phyloP scores from a whole-genome alignment of 2,888 invertebrate genomes.

The Pediacus dermestoides region DNA sequence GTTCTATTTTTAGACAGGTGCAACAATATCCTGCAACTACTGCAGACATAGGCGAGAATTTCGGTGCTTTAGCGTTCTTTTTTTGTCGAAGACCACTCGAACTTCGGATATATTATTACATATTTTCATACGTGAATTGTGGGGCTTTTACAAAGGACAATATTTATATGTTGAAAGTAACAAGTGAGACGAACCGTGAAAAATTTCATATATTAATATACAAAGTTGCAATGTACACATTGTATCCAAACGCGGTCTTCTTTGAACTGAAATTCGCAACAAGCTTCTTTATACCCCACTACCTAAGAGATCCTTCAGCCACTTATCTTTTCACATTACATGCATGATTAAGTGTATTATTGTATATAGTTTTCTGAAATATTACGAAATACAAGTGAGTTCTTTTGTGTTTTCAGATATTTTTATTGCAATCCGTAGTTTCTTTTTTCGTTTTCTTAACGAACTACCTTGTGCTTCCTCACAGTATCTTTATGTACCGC shows the following conservation, averaged over 20 bases:
- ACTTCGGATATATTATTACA: no score
- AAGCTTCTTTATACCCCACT: conserved; percentile 34
- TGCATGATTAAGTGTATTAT: conserved; percentile 43
- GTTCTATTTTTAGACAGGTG: no score
- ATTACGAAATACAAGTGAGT: conserved; percentile 31
- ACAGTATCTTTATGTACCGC: conserved; percentile 20
- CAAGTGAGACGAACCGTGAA: conserved; percentile 45
- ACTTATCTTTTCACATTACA: conserved; percentile 41
- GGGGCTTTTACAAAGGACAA: conserved; percentile 40
- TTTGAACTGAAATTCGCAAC: conserved; percentile 42
- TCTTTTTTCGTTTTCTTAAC: conserved; percentile 10
- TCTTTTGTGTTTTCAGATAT: conserved; percentile 18
- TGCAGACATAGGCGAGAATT: no score
- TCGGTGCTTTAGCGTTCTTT: no score
- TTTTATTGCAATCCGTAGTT: conserved; percentile 11
- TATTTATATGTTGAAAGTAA: conserved; percentile 43
- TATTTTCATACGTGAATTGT: conserved; percentile 29
- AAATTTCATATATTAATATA: conserved; percentile 47
- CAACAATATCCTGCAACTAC: no score
- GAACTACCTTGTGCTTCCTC: conserved; percentile 8
- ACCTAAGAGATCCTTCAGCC: conserved; percentile 27
- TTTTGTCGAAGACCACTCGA: conserved; percentile 17
- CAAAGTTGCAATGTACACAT: conserved; percentile 46
- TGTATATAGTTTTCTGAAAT: conserved; percentile 36
- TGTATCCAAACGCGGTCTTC: conserved; percentile 37